These are phyloP conservation scores for Grantiella picta DNA, from an alignment of 2,113 vertebrate species.

Conservation along the genomic window DNA sequence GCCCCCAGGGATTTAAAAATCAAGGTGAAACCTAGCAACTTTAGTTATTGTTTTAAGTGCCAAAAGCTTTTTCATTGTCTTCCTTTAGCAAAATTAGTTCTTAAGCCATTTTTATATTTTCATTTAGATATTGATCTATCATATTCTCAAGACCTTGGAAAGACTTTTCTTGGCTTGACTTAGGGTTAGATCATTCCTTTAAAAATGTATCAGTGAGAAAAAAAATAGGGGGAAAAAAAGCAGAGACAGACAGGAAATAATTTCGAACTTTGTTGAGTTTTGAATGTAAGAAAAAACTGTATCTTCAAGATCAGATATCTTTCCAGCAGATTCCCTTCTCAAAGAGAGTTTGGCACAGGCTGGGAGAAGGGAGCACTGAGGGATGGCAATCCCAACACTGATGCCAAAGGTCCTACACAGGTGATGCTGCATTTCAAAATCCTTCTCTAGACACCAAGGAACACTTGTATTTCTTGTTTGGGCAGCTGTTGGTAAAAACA, in stretches of 20 bases:
- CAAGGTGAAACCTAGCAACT: not conserved
- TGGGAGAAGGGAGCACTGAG: not conserved
- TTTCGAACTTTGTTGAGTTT: not conserved
- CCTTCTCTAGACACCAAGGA: not conserved
- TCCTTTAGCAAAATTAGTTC: not conserved
- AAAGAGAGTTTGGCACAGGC: not conserved
- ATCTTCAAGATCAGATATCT: not conserved
- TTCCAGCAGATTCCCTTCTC: not conserved
- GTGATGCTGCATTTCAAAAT: not conserved
- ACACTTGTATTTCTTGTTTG: not conserved
- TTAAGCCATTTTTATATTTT: not conserved
- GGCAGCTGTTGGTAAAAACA: not conserved
- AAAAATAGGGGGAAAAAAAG: not conserved
- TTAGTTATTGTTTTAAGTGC: not conserved
- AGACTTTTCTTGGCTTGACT: not conserved
- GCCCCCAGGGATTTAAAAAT: not conserved
- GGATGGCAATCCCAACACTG: not conserved
- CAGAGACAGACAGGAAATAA: not conserved
- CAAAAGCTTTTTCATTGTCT: not conserved
- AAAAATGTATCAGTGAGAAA: not conserved
- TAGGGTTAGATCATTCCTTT: not conserved
- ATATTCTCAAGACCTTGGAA: not conserved
- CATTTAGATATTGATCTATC: not conserved
- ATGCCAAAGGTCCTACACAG: fast-evolving
- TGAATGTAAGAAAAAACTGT: not conserved